phyloP scores from a whole-genome alignment of 2,113 vertebrate genomes.

The Porphyrio hochstetteri region DNA sequence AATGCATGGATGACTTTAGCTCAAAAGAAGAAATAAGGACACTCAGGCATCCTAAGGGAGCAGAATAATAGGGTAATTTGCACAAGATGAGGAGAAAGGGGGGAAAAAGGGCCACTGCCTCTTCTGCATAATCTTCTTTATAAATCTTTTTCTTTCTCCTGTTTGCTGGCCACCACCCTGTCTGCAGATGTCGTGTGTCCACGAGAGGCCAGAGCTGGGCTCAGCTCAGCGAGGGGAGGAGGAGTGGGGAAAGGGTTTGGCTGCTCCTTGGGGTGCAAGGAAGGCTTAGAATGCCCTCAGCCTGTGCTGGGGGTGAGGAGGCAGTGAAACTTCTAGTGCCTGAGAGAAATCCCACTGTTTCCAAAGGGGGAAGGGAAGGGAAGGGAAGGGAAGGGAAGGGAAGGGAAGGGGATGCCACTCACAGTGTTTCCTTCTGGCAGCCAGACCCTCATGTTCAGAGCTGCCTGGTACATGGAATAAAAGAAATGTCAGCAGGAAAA shows the following conservation, averaged over 20 bases:
- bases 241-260: neutral
- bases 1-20: slow-evolving; percentile 85
- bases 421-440: neutral
- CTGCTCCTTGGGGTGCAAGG: neutral
- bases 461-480: neutral
- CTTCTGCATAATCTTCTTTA: slow-evolving; percentile 69
- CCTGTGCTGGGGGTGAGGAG: neutral
- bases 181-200: neutral
- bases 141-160: slow-evolving; percentile 57
- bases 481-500: neutral
- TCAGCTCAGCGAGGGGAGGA: neutral
- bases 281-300: neutral
- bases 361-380: neutral
- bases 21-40: slow-evolving; percentile 82
- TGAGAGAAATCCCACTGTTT: neutral
- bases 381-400: neutral
- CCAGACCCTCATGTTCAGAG: neutral
- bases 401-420: neutral
- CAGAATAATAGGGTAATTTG: slow-evolving; percentile 83
- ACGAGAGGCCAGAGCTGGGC: neutral
- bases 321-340: neutral
- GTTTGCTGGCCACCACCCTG: neutral
- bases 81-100: slow-evolving; percentile 69
- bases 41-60: slow-evolving; percentile 77
- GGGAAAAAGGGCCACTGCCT: slow-evolving; percentile 37